Conservation (phyloP, 2,113 vertebrate genomes). For the Ceyx melanurus region DNA sequence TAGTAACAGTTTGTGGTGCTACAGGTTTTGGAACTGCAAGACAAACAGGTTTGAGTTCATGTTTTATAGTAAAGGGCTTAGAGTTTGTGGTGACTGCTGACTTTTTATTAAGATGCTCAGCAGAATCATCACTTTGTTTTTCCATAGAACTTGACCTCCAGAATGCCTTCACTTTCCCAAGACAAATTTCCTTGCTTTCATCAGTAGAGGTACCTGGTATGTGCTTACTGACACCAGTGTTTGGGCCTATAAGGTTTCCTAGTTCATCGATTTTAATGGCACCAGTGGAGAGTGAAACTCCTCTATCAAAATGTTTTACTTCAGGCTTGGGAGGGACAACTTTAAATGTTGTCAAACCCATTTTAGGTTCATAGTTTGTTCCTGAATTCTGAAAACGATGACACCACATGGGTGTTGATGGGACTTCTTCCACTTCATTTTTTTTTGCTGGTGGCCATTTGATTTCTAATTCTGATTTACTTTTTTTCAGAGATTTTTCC, state of each 20-base stretch:
- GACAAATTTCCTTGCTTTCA: conserved; percentile 66
- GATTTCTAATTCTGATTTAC: conserved; percentile 8
- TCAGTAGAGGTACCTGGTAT: not conserved
- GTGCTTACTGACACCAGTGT: not conserved
- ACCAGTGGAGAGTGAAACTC: conserved; percentile 70
- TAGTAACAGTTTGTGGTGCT: not conserved
- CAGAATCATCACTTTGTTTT: conserved; percentile 45
- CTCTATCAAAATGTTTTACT: conserved; percentile 65
- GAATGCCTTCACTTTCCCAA: conserved; percentile 84
- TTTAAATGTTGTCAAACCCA: conserved; percentile 91
- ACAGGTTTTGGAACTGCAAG: not conserved
- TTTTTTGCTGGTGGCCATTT: not conserved
- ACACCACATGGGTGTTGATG: conserved; percentile 30
- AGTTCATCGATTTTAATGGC: conserved; percentile 94
- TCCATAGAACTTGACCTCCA: conserved; percentile 79
- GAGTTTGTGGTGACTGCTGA: not conserved
- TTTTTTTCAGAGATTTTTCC: not conserved
- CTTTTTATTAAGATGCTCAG: conserved; percentile 54
- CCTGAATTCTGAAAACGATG: conserved; percentile 67
- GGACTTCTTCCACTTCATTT: not conserved
- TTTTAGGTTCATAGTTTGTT: conserved; percentile 76
- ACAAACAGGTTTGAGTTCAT: not conserved
- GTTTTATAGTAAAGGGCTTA: conserved; percentile 34
- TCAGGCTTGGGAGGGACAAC: conserved; percentile 87
- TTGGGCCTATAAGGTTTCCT: conserved; percentile 85